These are phyloP conservation scores for Stenichneumon culpator DNA, from an alignment of 2,888 invertebrate species.

Conservation along the genomic window DNA sequence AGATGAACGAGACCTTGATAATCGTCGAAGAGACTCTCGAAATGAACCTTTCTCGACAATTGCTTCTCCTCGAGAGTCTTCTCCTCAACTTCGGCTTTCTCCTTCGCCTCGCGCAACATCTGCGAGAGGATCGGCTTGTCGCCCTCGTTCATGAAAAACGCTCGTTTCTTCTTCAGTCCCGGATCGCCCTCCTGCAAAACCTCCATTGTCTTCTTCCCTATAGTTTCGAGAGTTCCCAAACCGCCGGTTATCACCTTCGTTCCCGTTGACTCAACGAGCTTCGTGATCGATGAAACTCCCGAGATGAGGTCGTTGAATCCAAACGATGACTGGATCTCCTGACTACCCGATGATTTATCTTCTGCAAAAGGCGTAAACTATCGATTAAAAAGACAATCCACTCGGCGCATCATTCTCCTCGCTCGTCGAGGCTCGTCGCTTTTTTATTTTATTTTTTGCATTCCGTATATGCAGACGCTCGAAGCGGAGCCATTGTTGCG, in stretches of 20 bases:
- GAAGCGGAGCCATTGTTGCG: slow-evolving; percentile 33
- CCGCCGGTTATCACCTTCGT: slow-evolving; percentile 92
- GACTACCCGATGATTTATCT: slow-evolving; percentile 60
- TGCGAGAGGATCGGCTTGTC: slow-evolving; percentile 89
- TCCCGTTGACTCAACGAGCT: slow-evolving; percentile 90
- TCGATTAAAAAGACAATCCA: not conserved
- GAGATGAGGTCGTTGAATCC: slow-evolving; percentile 89
- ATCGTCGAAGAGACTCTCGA: slow-evolving; percentile 94
- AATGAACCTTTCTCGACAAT: slow-evolving; percentile 87
- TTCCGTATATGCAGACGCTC: slow-evolving; percentile 6
- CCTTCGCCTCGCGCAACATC: slow-evolving; percentile 90
- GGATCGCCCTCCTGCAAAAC: slow-evolving; percentile 97
- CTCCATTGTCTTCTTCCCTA: slow-evolving; percentile 98
- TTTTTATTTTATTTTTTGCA: slow-evolving; percentile 6
- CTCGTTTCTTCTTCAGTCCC: slow-evolving; percentile 92
- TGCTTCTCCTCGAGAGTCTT: slow-evolving; percentile 85
- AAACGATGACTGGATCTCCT: slow-evolving; percentile 83
- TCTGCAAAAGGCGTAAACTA: slow-evolving; percentile 64
- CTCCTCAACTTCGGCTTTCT: slow-evolving; percentile 88
- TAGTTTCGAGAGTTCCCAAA: slow-evolving; percentile 95
- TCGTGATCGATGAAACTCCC: slow-evolving; percentile 88
- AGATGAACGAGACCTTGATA: slow-evolving; percentile 95
- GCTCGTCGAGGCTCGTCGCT: not conserved
- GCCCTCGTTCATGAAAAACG: slow-evolving; percentile 88
- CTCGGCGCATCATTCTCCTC: not conserved